phyloP scores from a whole-genome alignment of 2,888 invertebrate species.

The Noctuana brunneofusca region DNA sequence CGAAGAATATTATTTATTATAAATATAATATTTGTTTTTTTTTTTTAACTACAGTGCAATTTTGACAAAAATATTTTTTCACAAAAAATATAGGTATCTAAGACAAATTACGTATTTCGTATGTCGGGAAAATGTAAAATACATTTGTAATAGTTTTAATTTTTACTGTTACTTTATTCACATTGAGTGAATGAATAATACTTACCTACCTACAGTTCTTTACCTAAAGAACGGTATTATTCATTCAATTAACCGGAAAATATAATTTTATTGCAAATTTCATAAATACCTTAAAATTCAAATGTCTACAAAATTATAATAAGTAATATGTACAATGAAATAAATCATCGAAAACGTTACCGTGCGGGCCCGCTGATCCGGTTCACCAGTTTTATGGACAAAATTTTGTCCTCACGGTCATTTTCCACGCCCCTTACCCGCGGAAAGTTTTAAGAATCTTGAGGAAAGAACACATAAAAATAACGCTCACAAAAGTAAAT shows the following conservation, averaged over 20 bases:
- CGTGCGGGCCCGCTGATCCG: conserved; percentile 2
- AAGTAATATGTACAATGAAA: background rate
- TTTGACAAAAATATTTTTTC: no score
- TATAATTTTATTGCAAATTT: background rate
- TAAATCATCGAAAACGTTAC: conserved; percentile 10
- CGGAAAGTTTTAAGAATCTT: conserved; percentile 38
- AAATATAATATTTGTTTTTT: no score
- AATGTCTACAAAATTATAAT: background rate
- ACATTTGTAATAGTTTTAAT: no score
- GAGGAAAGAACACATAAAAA: background rate
- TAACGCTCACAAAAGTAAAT: no score
- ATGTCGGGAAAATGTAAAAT: no score
- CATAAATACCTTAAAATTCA: background rate
- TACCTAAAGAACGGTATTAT: background rate
- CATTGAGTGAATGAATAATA: no score
- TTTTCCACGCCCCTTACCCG: conserved; percentile 43
- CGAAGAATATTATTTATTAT: no score
- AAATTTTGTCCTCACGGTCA: conserved; percentile 42
- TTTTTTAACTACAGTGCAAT: no score
- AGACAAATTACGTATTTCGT: no score
- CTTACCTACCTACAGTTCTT: no score
- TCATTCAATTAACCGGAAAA: background rate
- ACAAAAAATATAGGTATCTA: no score
- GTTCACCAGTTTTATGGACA: conserved; percentile 43
- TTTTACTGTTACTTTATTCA: no score